Conservation (phyloP, 2,113 vertebrate species). For the Heloderma charlesbogerti region DNA sequence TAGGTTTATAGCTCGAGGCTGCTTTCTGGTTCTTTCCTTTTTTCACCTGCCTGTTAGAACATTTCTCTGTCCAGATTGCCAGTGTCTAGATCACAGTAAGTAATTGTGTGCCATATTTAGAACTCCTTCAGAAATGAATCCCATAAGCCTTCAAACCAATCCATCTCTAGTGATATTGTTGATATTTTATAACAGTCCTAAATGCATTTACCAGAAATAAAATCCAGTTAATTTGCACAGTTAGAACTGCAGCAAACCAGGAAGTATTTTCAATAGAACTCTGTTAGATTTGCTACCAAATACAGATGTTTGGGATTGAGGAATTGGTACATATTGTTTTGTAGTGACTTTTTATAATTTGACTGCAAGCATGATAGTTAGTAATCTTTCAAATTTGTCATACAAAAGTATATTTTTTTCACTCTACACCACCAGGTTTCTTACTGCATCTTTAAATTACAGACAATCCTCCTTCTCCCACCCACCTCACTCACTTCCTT, state of each 20-base stretch:
- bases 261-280: background rate
- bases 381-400: background rate
- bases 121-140: background rate
- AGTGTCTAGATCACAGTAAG: conserved; percentile 43
- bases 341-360: background rate
- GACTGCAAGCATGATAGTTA: background rate
- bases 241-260: background rate
- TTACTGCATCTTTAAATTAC: background rate
- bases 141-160: background rate
- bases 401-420: background rate
- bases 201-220: background rate
- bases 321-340: background rate
- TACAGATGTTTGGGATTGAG: background rate
- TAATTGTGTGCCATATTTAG: conserved; percentile 1
- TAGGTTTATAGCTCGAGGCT: background rate
- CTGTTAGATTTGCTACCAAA: background rate
- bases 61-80: conserved; percentile 28
- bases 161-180: conserved; percentile 23
- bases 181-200: background rate
- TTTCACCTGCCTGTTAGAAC: conserved; percentile 25
- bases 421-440: background rate
- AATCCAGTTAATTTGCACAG: background rate
- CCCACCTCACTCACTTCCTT: background rate
- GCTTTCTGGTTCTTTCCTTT: conserved; percentile 23
- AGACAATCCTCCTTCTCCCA: background rate